Evolutionary conservation across 2,888 invertebrate genomes (phyloP), one percentile per base, ranked within the genome.

Genomic region (Orgyia antiqua): DNA sequence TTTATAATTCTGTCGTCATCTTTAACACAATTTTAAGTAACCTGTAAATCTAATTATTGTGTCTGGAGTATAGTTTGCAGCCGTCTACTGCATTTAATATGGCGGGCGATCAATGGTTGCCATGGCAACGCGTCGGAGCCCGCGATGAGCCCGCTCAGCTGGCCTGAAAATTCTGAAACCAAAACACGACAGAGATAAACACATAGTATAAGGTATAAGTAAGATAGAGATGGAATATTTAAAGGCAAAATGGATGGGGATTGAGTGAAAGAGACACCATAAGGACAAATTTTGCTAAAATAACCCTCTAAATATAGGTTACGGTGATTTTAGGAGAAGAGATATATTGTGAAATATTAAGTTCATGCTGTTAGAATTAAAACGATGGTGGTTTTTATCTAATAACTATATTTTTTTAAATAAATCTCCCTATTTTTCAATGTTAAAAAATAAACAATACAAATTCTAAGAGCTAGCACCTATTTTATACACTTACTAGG

Each of bases 91-190:
- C 77, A 79, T 70, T 55, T 72, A 83, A 82, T 54, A 82, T 80
- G 80, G 76, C 75, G 66, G 48, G 39, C 79, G 80, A 83, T 83
- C 83, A 83, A 83, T 83, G 77, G 82, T 78, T 47, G 46, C 74
- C 74, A 78, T 79, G 66, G 60, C 51, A 71, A 82, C 79, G 83
- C 80, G 80, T 82, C 71, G 56, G 79, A 80, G 82, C n/a, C n/a
- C n/a, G n/a, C n/a, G n/a, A n/a, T 71, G 57, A 47, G 51, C 34
- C 49, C 58, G 56, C 68, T 70, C 74, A 75, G 76, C 74, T 74
- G 74, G 51, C 58, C 62, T 70, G 66, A 64, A 72, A 67, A 48
- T 40, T 53, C 69, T 66, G 72, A 68, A 68, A 72, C 54, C 65
- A 67, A 66, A 69, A 68, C 60, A 61, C 39, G 57, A 53, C 33